Evolutionary conservation across 2,113 vertebrate genomes (phyloP).

Genomic region (Microcebus tavaratra): DNA sequence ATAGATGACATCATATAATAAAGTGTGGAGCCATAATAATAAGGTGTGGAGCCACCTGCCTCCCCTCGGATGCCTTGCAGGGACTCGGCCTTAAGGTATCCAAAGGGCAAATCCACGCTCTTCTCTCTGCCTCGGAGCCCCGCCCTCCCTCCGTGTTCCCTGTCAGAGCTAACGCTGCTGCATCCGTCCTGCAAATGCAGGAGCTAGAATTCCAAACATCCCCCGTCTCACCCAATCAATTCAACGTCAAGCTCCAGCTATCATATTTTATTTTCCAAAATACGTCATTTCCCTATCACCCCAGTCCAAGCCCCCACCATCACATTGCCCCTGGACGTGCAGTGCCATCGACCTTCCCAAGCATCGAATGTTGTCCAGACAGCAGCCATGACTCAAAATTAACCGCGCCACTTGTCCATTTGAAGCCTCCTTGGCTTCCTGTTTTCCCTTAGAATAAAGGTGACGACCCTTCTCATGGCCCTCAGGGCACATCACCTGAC

Average conservation of each 20-base stretch:
- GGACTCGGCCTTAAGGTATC: background rate
- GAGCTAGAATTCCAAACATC: background rate
- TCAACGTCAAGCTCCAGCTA: background rate
- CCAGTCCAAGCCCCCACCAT: background rate
- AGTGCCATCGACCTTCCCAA: fast-evolving
- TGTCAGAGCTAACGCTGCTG: background rate
- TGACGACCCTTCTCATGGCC: background rate
- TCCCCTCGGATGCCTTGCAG: background rate
- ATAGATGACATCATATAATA: background rate
- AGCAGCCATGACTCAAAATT: background rate
- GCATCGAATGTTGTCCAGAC: fast-evolving
- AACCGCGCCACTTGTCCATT: fast-evolving
- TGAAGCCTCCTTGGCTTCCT: background rate
- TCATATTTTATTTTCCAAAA: background rate
- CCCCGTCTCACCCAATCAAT: background rate
- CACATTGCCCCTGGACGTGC: fast-evolving
- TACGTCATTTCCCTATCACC: background rate
- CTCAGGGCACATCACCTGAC: background rate
- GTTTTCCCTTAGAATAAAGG: background rate
- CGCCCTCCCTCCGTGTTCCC: background rate
- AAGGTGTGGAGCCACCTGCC: too few species aligned
- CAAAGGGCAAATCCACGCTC: background rate
- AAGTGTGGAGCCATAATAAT: too few species aligned
- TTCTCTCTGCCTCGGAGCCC: background rate
- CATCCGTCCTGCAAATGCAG: background rate